Evolutionary conservation across 2,797 vertebrate genomes (phyloP).

Genomic region (Chromis chromis): DNA sequence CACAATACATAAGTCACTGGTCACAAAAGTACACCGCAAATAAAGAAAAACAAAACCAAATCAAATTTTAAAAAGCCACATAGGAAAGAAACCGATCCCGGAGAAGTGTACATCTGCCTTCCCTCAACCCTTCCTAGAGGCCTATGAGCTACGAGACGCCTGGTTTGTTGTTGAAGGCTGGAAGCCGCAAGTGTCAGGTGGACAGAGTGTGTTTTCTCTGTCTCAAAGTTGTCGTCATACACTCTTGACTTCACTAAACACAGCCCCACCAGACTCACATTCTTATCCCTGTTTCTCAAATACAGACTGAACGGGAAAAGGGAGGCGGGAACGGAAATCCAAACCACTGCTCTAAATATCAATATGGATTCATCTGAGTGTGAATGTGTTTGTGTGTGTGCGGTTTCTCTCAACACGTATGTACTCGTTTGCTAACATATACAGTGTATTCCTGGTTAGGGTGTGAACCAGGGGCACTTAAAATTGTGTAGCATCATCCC

Average conservation of each 20-base stretch:
- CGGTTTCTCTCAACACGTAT: conserved; percentile 77
- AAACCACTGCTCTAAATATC: conserved; percentile 82
- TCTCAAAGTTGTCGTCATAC: conserved; percentile 41
- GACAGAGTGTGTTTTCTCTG: conserved; percentile 33
- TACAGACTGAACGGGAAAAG: conserved; percentile 56
- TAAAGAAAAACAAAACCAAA: conserved; percentile 46
- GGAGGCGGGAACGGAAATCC: conserved; percentile 68
- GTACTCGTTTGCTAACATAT: conserved; percentile 82
- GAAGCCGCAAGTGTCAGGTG: conserved; percentile 46
- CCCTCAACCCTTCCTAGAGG: conserved; percentile 59
- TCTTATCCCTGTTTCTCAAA: conserved; percentile 61
- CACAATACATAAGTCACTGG: conserved; percentile 83
- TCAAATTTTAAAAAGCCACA: conserved; percentile 53
- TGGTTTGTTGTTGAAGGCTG: conserved; percentile 34
- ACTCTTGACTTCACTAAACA: conserved; percentile 41
- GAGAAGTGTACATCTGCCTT: conserved; percentile 57
- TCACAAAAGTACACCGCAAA: conserved; percentile 83
- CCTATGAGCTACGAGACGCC: conserved; percentile 53
- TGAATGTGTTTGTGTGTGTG: conserved; percentile 63
- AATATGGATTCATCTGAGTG: conserved; percentile 74
- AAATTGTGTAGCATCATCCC: conserved; percentile 65
- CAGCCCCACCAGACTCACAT: conserved; percentile 35
- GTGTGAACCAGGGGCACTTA: conserved; percentile 80
- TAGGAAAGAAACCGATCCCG: conserved; percentile 71
- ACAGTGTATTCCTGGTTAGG: conserved; percentile 83